These are phyloP conservation scores for Pseudolaguvia tuberculata DNA, from an alignment of 2,113 vertebrate genomes.

Conservation along the genomic window DNA sequence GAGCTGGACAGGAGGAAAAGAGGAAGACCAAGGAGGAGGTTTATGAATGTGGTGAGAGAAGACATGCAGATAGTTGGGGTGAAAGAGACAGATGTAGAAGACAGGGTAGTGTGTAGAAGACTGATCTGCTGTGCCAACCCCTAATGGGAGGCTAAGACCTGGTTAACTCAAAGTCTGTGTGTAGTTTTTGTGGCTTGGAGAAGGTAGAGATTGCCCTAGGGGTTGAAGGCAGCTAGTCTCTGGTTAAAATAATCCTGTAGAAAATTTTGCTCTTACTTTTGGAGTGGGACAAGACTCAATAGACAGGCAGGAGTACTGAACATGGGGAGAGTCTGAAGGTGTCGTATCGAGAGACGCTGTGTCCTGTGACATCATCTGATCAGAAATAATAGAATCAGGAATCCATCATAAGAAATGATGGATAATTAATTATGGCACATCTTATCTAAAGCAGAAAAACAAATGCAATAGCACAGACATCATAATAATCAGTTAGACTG, in stretches of 20 bases:
- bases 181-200: too few species aligned
- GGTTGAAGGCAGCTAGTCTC: not conserved
- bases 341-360: constrained; percentile 98
- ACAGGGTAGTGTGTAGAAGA: too few species aligned
- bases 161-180: too few species aligned
- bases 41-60: too few species aligned
- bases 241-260: not conserved
- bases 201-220: not conserved
- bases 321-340: constrained; percentile 95
- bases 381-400: constrained; percentile 97
- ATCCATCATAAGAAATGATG: constrained; percentile 69
- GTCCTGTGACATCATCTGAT: constrained; percentile 97
- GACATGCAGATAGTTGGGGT: too few species aligned
- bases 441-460: not conserved
- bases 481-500: not conserved
- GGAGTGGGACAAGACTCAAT: constrained; percentile 97
- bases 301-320: constrained; percentile 96
- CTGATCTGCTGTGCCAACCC: too few species aligned
- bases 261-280: constrained; percentile 79
- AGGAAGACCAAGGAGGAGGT: too few species aligned
- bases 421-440: not conserved
- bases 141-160: too few species aligned
- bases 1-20: too few species aligned
- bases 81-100: too few species aligned
- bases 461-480: not conserved